Percentiles rank a stretch among this genome's conserved stretches.
Conservation (phyloP, 2,888 invertebrate species). For the Allygus modestus region DNA sequence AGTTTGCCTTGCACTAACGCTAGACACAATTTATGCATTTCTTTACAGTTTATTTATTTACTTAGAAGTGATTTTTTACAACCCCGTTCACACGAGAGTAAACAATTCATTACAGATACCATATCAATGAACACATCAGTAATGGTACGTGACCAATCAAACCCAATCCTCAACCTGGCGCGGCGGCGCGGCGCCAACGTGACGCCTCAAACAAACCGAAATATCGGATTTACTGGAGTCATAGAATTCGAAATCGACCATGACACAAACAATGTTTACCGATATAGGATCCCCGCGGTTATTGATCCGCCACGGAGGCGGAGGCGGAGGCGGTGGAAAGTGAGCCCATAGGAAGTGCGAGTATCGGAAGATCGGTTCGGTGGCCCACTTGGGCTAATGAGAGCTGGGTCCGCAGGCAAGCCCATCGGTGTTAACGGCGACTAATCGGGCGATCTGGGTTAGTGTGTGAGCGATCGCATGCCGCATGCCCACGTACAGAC, state of each 20-base stretch:
- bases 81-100: no score
- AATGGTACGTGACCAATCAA: not conserved
- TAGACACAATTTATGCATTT: no score
- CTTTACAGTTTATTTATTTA: no score
- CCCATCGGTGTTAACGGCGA: not conserved
- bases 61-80: no score
- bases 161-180: not conserved
- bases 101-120: no score
- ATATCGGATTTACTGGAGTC: not conserved
- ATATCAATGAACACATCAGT: not conserved
- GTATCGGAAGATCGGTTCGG: conserved; percentile 16
- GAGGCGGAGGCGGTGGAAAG: not conserved
- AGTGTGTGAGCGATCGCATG: not conserved
- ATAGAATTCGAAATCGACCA: not conserved
- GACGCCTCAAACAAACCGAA: not conserved
- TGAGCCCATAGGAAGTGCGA: conserved; percentile 7
- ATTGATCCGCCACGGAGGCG: conserved; percentile 5
- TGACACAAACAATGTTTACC: conserved; percentile 5
- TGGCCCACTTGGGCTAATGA: conserved; percentile 40
- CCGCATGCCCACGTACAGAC: conserved; percentile 3
- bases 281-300: not conserved
- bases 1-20: no score
- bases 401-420: not conserved
- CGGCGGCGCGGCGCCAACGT: not conserved
- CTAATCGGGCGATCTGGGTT: not conserved